A percentile compares a stretch with the other conserved stretches of the same genome.
phyloP scores from a whole-genome alignment of 2,113 vertebrate genomes.

The Aegypius monachus region DNA sequence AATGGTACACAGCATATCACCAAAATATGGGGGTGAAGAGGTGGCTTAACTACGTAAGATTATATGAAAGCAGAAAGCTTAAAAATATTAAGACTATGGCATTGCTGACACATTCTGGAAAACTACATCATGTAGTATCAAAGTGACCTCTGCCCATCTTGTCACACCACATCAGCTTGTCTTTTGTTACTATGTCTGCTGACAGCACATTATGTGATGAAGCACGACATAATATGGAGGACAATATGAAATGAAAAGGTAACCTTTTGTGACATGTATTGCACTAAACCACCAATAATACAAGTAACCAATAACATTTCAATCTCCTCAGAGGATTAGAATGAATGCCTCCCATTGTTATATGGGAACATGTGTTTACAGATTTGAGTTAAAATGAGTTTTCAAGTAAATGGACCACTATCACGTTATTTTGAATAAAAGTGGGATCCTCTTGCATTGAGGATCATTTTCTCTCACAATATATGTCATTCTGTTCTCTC shows the following conservation, averaged over 20 bases:
- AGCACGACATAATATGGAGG: neutral
- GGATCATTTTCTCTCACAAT: neutral
- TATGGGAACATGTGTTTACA: neutral
- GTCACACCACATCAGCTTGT: slow-evolving; percentile 8
- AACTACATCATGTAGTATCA: neutral
- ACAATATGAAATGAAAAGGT: slow-evolving; percentile 21
- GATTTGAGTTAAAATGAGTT: neutral
- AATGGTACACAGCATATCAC: neutral
- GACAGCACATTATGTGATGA: neutral
- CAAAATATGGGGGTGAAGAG: neutral
- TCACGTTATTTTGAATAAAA: neutral
- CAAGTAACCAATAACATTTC: neutral
- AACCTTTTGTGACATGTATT: slow-evolving; percentile 15
- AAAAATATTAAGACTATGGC: neutral
- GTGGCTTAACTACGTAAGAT: neutral
- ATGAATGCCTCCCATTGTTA: neutral
- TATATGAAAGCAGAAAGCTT: neutral
- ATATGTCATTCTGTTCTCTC: neutral
- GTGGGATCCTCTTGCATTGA: neutral
- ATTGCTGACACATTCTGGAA: neutral
- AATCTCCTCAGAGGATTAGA: neutral
- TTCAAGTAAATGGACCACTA: neutral
- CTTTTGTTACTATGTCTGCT: neutral
- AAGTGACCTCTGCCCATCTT: neutral
- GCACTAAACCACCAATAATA: neutral